A percentile compares a stretch with the other conserved stretches of the same genome.
Evolutionary conservation across 2,113 vertebrate species (phyloP).

Genomic region (Neodon shergylaensis): DNA sequence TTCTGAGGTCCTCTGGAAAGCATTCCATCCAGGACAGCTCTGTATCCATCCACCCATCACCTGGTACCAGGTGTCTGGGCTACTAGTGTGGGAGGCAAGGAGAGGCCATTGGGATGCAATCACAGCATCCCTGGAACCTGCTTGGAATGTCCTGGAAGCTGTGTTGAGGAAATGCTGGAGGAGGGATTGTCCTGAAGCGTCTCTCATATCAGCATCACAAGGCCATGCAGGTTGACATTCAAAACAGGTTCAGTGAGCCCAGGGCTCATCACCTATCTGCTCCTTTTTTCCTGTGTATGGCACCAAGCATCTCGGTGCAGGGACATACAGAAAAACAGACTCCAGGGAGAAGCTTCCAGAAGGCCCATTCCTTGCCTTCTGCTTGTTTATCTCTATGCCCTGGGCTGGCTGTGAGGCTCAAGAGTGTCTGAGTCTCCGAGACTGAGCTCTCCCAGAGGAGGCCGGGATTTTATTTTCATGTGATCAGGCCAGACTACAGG

Average conservation of each 20-base stretch:
- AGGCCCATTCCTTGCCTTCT: background rate
- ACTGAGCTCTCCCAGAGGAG: constrained; percentile 2
- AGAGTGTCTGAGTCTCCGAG: background rate
- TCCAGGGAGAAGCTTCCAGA: background rate
- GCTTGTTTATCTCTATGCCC: background rate
- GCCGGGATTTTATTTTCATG: constrained; percentile 30
- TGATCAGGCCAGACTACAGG: constrained; percentile 3
- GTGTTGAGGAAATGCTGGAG: background rate
- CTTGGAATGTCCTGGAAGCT: background rate
- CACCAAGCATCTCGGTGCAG: background rate
- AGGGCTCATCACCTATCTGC: accelerated
- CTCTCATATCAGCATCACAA: accelerated
- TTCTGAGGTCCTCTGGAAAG: background rate
- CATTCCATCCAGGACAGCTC: too few species aligned
- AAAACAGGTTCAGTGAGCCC: background rate
- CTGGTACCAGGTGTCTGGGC: background rate
- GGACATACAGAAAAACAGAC: background rate
- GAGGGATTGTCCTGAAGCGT: background rate
- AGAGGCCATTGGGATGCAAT: background rate
- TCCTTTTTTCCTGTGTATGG: too few species aligned
- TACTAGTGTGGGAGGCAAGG: background rate
- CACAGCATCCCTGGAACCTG: background rate
- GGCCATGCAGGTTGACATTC: background rate
- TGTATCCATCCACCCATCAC: too few species aligned
- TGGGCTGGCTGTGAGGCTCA: background rate